These are phyloP conservation scores for Coptodon bakossiorum DNA, from an alignment of 2,113 vertebrate genomes.

Conservation along the genomic window DNA sequence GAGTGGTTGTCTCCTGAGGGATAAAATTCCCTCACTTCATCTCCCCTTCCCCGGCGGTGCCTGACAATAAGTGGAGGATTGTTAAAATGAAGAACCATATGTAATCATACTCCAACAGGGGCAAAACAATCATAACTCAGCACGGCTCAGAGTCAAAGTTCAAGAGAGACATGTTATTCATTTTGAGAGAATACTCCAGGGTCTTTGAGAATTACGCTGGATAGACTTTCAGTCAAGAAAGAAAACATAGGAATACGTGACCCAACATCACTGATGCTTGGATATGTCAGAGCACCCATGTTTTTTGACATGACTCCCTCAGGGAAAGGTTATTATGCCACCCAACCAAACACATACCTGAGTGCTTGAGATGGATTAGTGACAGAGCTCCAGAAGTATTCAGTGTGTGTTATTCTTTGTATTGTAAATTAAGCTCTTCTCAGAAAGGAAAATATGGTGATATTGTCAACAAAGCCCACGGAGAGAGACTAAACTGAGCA, in stretches of 20 bases:
- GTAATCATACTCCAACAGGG: conserved; percentile 58
- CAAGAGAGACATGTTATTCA: conserved; percentile 55
- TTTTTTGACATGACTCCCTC: conserved; percentile 11
- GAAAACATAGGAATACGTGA: neutral
- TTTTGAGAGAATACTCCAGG: conserved; percentile 49
- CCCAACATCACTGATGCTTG: neutral
- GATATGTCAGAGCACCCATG: neutral
- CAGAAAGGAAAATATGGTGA: neutral
- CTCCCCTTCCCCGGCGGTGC: neutral
- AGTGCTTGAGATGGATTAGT: neutral
- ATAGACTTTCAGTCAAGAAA: neutral
- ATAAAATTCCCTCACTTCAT: conserved; percentile 23
- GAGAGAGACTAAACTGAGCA: neutral
- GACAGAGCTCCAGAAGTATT: neutral
- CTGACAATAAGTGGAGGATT: conserved; percentile 27
- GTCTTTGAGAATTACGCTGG: neutral
- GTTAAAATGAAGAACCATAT: conserved; percentile 53
- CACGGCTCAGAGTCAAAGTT: conserved; percentile 51
- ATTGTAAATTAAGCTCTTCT: neutral
- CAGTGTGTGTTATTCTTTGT: neutral
- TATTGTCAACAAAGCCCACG: neutral
- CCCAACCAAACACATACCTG: neutral
- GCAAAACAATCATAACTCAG: conserved; percentile 57
- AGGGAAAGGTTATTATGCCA: neutral
- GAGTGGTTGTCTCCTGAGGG: conserved; percentile 8